A percentile compares a stretch with the other conserved stretches of the same genome.
These are phyloP conservation scores for Cheilosia impressa DNA, from an alignment of 2,888 invertebrate genomes.

Conservation along the genomic window DNA sequence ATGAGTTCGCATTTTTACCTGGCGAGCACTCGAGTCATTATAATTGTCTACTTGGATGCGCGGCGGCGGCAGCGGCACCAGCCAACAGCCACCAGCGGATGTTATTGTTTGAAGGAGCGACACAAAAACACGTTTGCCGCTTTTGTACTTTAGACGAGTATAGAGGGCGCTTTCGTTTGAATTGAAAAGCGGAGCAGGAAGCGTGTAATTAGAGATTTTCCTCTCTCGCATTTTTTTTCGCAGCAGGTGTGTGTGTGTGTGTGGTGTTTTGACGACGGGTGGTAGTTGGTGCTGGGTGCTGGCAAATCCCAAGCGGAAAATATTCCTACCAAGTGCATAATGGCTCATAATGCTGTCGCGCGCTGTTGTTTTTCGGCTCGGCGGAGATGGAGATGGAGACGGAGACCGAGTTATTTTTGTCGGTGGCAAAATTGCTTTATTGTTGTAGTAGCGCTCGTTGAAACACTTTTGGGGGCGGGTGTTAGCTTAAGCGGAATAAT, in stretches of 20 bases:
- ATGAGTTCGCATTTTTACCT: constrained; percentile 72
- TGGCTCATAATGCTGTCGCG: constrained; percentile 62
- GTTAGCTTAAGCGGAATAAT: constrained; percentile 48
- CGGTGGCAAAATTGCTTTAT: constrained; percentile 34
- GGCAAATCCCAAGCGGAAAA: constrained; percentile 68
- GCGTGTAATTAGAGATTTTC: constrained; percentile 72
- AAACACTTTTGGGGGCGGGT: constrained; percentile 26
- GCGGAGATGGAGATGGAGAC: no score
- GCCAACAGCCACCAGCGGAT: constrained; percentile 33
- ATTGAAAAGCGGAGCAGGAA: constrained; percentile 60
- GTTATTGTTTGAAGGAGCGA: constrained; percentile 48
- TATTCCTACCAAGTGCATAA: constrained; percentile 73
- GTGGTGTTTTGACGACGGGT: not conserved
- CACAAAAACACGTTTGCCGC: constrained; percentile 44
- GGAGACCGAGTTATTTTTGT: constrained; percentile 2
- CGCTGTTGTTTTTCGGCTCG: not conserved
- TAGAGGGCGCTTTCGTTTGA: constrained; percentile 26
- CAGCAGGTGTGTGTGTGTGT: constrained; percentile 3
- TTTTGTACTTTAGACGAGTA: constrained; percentile 5
- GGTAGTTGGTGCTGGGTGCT: not conserved
- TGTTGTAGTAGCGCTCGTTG: constrained; percentile 22
- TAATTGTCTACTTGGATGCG: constrained; percentile 74
- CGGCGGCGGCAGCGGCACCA: not conserved
- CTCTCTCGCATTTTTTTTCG: constrained; percentile 22
- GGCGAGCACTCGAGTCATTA: constrained; percentile 69